Base-by-base conservation (phyloP, 1,140 invertebrate species). In the Drosophila saltans region DNA sequence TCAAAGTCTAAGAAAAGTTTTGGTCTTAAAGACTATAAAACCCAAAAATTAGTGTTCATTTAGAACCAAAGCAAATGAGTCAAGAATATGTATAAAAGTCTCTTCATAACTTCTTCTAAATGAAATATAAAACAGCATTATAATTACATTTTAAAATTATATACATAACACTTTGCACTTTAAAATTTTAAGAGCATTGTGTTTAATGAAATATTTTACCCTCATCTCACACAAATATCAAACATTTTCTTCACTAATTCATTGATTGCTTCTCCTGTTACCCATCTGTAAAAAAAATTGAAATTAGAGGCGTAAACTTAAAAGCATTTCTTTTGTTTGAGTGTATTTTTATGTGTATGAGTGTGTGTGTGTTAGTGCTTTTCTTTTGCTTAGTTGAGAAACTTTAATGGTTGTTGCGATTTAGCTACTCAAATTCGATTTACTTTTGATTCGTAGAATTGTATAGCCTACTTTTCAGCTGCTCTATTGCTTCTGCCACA, bases 371-470 rank as follows among this genome's bases (percentile, higher is more conserved):
- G 21, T 3, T 3, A 4, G 33, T 1, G 45, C 21, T 52, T 52
- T 52, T 10, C 21, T 3, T 3, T 52, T 9, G 45, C 2, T 4
- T 52, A 52, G 45, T 52, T 52, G 21, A 10, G 21, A 52, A 52
- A 52, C 45, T 52, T 52, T 52, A 52, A 52, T 26, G 45, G 45
- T 26, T 52, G 45, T 52, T 10, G 67, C 68, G 81, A 78, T 85
- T 84, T 75, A 57, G 75, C 56, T 67, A 62, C 64, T 75, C 72
- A 72, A 75, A 68, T 68, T 74, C 57, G 41, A 33, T 75, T 73
- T 33, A 52, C 74, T 75, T 75, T 75, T 65, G 57, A 74, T 61
- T 52, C 52, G 21, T 21, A 45, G 5, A 66, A 45, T 11, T 11
- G 24, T 40, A 61, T 65, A 76, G 74, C 74, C 74, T 69, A 76